Evolutionary conservation across 2,888 invertebrate genomes (phyloP), one percentile per base, ranked within the genome.

Genomic region (Thalpophila matura): DNA sequence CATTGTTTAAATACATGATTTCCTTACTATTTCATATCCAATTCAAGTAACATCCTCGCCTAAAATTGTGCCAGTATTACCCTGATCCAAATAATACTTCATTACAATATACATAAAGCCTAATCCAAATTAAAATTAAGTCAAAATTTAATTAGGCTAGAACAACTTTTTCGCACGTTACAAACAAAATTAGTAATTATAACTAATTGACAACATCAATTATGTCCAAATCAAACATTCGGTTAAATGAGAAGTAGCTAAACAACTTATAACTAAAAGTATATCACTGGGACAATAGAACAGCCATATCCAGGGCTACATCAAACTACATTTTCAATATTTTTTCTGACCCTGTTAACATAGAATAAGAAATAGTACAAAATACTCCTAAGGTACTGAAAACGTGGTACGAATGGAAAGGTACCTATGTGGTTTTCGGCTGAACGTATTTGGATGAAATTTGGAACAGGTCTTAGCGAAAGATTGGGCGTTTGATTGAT

Each of bases 11-110:
- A n/a, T n/a, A n/a, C n/a, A n/a, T n/a, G n/a, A 35, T 57, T 66
- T 42, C 57, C 27, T n/a, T 62, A 67, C 67, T 62, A 67, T 62
- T 67, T 67, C 58, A 20, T 62, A 42, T 42, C 57, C 66, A 62
- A 62, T 42, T 67, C 66, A 62, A 62, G 42, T 42, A 56, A 66
- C 27, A 42, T 33, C 14, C 18, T 42, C 22, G 22, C 29, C 42
- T 42, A 37, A 62, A 57, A 12, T 62, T 57, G 42, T 14, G 62
- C 58, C 24, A 67, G 33, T 29, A 26, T 37, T 24, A 60, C 64
- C 69, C 69, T 64, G 69, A 35, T 33, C 61, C 46, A 14, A 10
- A 40, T 35, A 57, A 62, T 29, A 67, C 68, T 42, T 35, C 7
- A 24, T 37, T 37, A 56, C 7, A 22, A n/a, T 16, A 6, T 42